A percentile compares a stretch with the other conserved stretches of the same genome.
These are phyloP conservation scores for Synanceia verrucosa DNA, from an alignment of 2,797 vertebrate genomes.

Conservation along the genomic window DNA sequence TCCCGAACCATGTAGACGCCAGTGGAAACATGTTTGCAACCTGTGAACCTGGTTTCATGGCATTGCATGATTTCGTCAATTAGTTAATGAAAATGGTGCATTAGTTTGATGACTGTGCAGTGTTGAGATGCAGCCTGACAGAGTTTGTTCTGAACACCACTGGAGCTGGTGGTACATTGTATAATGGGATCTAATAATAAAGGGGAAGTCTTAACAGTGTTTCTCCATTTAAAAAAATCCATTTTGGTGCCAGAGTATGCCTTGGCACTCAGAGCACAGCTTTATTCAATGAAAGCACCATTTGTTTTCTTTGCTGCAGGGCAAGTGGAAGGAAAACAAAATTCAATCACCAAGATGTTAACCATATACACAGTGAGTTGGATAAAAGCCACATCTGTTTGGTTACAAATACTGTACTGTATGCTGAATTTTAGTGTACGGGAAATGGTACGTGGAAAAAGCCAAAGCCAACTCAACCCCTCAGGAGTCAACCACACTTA, in stretches of 20 bases:
- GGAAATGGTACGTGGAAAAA: neutral
- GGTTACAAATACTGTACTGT: neutral
- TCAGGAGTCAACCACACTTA: neutral
- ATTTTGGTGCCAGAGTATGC: slow-evolving; percentile 9
- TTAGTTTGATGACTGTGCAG: slow-evolving; percentile 11
- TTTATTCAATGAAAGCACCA: slow-evolving; percentile 1
- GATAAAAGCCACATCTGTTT: neutral
- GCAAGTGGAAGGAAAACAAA: neutral
- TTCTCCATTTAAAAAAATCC: slow-evolving; percentile 9
- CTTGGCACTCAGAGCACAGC: neutral
- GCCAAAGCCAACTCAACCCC: neutral
- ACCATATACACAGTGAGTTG: neutral
- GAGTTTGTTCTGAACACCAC: neutral
- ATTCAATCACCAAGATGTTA: neutral
- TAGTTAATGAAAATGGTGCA: slow-evolving; percentile 4
- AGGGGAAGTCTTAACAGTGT: neutral
- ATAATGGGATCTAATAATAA: slow-evolving; percentile 1
- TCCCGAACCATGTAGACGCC: neutral
- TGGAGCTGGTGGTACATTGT: neutral
- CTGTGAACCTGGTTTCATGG: neutral
- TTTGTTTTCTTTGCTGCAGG: slow-evolving; percentile 16
- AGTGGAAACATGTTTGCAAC: neutral
- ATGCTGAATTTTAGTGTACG: neutral
- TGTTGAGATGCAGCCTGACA: neutral
- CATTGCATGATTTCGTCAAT: neutral